A percentile compares a stretch with the other conserved stretches of the same genome.
phyloP scores from a whole-genome alignment of 2,113 vertebrate genomes.

The Silurus meridionalis region DNA sequence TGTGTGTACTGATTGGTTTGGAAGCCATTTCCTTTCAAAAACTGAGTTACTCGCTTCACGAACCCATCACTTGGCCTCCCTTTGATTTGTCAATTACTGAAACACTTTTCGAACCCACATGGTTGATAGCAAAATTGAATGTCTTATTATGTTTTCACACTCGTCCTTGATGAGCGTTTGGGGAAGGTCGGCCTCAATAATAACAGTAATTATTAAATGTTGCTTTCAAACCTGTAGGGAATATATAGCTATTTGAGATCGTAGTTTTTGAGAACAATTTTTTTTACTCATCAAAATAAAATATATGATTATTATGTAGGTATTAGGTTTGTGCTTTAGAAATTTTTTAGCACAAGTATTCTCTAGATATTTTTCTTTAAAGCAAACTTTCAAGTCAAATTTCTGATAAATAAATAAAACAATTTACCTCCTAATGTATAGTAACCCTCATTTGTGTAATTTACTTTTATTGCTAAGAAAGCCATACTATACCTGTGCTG shows the following conservation, averaged over 20 bases:
- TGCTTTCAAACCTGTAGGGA: slow-evolving; percentile 55
- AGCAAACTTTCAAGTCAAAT: neutral
- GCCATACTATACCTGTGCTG: neutral
- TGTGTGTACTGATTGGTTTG: slow-evolving; percentile 74
- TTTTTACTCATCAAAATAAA: neutral
- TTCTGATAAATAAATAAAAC: neutral
- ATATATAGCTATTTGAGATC: slow-evolving; percentile 49
- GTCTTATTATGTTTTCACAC: slow-evolving; percentile 73
- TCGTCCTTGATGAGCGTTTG: slow-evolving; percentile 70
- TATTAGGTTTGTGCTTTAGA: neutral
- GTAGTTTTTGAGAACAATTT: slow-evolving; percentile 4
- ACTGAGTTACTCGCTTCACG: slow-evolving; percentile 62
- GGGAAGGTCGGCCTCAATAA: slow-evolving; percentile 65
- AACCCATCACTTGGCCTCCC: slow-evolving; percentile 70
- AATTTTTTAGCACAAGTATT: neutral
- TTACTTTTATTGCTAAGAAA: neutral
- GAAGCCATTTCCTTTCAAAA: slow-evolving; percentile 64
- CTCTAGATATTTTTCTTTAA: neutral
- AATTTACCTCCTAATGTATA: neutral
- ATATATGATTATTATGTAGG: neutral
- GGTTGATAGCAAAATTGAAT: slow-evolving; percentile 72
- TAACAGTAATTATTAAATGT: slow-evolving; percentile 64
- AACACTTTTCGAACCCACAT: slow-evolving; percentile 69
- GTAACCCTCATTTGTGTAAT: neutral
- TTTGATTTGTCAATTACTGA: slow-evolving; percentile 77